phyloP scores from a whole-genome alignment of 2,113 vertebrate species.

The Stercorarius parasiticus region DNA sequence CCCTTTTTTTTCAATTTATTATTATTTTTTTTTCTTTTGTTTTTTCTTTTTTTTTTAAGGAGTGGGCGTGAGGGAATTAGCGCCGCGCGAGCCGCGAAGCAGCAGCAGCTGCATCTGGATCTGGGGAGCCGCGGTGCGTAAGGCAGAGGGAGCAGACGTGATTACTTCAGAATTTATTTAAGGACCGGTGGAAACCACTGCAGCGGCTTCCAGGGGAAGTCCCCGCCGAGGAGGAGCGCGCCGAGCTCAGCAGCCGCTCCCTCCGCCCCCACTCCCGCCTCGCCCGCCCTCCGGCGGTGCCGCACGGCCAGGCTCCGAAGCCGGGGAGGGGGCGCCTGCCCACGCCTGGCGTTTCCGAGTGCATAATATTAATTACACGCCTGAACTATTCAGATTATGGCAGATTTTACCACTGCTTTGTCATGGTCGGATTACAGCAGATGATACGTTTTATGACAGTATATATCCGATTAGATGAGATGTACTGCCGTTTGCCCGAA shows the following conservation, averaged over 20 bases:
- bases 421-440: background rate
- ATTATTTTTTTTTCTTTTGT: background rate
- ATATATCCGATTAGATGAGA: background rate
- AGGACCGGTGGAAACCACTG: conserved; percentile 82
- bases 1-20: rapidly evolving
- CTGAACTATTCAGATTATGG: background rate
- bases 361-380: background rate
- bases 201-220: conserved; percentile 77
- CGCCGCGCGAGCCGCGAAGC: background rate
- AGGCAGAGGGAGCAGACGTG: conserved; percentile 70
- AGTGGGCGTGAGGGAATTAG: background rate
- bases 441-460: background rate
- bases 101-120: conserved; percentile 3
- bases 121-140: conserved; percentile 64
- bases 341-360: background rate
- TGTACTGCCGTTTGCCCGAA: background rate
- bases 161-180: conserved; percentile 85
- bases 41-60: background rate
- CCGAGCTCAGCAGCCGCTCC: background rate
- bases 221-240: conserved; percentile 22
- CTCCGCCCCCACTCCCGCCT: background rate
- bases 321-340: rapidly evolving
- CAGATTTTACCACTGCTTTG: background rate
- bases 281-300: background rate
- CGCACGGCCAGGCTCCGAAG: background rate